These are phyloP conservation scores for Microcebus tavaratra DNA, from an alignment of 2,113 vertebrate species.

Conservation along the genomic window DNA sequence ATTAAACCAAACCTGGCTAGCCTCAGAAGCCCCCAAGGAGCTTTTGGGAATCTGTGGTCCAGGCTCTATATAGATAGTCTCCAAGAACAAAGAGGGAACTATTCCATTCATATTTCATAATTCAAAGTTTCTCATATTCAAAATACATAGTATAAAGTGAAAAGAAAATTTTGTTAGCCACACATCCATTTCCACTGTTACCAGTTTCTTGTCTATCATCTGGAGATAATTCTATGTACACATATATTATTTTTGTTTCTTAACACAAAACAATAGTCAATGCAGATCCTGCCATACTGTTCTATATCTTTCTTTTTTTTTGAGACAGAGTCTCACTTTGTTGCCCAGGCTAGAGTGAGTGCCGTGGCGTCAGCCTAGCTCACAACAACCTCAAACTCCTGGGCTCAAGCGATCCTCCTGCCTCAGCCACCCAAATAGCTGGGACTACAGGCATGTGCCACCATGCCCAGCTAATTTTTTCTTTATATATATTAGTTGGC, in stretches of 20 bases:
- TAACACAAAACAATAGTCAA: constrained; percentile 14
- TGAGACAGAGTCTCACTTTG: too few relatives aligned
- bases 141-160: neutral
- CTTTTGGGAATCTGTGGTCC: neutral
- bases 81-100: neutral
- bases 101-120: neutral
- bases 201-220: neutral
- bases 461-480: too few relatives aligned
- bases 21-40: neutral
- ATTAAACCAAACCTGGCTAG: neutral
- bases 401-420: too few relatives aligned
- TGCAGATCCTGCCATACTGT: neutral
- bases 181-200: neutral
- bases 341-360: too few relatives aligned
- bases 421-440: too few relatives aligned
- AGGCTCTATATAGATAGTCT: neutral
- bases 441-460: too few relatives aligned
- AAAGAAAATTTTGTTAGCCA: neutral
- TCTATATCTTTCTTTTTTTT: neutral
- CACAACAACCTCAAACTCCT: too few relatives aligned
- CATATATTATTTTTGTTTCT: neutral
- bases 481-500: too few relatives aligned
- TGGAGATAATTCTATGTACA: neutral
- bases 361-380: too few relatives aligned
- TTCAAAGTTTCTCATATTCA: neutral